These are phyloP conservation scores for Holocentrus rufus DNA, from an alignment of 2,797 vertebrate genomes.

Conservation along the genomic window DNA sequence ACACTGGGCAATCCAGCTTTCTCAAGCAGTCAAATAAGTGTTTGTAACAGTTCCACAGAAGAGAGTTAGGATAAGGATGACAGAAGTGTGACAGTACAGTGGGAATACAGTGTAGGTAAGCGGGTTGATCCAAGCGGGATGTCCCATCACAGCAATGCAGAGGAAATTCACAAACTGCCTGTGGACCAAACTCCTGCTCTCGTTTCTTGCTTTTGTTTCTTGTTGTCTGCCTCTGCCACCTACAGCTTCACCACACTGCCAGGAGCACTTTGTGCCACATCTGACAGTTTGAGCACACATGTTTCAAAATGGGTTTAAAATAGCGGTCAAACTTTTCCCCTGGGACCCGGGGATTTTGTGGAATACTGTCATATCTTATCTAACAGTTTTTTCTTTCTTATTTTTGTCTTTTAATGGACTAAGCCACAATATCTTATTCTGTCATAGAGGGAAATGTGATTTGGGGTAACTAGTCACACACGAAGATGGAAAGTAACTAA, in stretches of 20 bases:
- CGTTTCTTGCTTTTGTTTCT: constrained; percentile 20
- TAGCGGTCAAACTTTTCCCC: constrained; percentile 58
- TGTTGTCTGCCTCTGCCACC: constrained; percentile 10
- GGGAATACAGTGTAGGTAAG: constrained; percentile 4
- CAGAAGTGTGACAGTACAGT: neutral
- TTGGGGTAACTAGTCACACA: constrained; percentile 5
- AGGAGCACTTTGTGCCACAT: constrained; percentile 49
- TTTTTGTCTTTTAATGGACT: constrained; percentile 15
- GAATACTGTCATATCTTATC: constrained; percentile 48
- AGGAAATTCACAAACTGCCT: constrained; percentile 39
- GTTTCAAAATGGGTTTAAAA: constrained; percentile 60
- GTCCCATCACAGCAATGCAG: constrained; percentile 18
- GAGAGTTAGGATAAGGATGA: neutral
- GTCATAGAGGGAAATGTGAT: neutral
- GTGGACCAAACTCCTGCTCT: constrained; percentile 25
- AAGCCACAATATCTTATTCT: neutral
- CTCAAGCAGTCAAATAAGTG: neutral
- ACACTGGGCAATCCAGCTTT: neutral
- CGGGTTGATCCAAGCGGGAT: constrained; percentile 16
- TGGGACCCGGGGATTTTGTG: constrained; percentile 34
- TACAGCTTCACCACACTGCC: constrained; percentile 35
- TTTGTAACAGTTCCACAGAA: neutral
- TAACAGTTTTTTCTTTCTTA: constrained; percentile 8
- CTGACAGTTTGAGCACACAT: constrained; percentile 68
- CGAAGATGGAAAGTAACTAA: no score